Evolutionary conservation across 1,140 invertebrate species (phyloP), one percentile per base, ranked within the genome.

Genomic region (Prorops nasuta): DNA sequence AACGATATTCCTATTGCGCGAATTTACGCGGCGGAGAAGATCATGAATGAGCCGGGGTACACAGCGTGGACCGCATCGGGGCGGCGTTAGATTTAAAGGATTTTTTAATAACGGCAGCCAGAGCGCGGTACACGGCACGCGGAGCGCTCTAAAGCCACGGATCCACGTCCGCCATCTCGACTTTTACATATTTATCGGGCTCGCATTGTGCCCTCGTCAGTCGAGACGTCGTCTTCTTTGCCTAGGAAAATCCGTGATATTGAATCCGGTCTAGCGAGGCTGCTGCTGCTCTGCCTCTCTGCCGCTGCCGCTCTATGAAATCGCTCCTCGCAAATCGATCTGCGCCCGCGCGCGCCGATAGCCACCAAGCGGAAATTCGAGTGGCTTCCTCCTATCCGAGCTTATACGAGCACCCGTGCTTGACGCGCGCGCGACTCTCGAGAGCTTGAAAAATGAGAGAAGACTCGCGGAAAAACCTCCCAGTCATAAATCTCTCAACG

Each of bases 161-260:
- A 49, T 49, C 51, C 54, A 39, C 45, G 47, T 41, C 58, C 47
- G 48, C 58, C 55, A 55, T 51, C 51, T 50, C 39, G 46, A 63
- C 63, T 67, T 60, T 66, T 65, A 67, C 63, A 66, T 67, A 67
- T 66, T 64, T 66, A 67, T 67, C 58, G 56, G 44, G 34, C 54
- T 51, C 47, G 50, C 56, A 59, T 67, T 67, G 64, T 67, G 44
- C 49, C 52, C 53, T 47, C 56, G 63, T 66, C 64, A 64, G 51
- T 55, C 44, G 41, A 32, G 49, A 54, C 56, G 62, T 55, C 55
- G 49, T 64, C 51, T 61, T 56, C 50, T 55, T 55, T 59, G 51
- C 53, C 54, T 28, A 36, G 32, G 42, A 60, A 61, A 61, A 56
- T 56, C 46, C 58, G 58, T 39, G 42, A 49, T 56, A 56, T 61